Base-by-base conservation (phyloP, 2,113 vertebrate genomes). In the Microtus montanus region DNA sequence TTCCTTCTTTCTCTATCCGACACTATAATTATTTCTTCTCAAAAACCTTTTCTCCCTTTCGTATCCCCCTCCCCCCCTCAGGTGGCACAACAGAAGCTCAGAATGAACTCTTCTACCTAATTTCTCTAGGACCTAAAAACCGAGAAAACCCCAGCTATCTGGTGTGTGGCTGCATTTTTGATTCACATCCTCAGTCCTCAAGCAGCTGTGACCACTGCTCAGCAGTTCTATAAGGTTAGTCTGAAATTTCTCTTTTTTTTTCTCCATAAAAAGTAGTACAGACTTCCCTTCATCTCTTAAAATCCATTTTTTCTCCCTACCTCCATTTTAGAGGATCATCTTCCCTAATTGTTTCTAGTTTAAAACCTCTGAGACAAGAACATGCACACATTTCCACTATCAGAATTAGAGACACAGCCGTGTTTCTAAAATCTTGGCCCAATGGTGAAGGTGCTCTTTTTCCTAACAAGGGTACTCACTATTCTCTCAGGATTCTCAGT, bases 261-360 rank as follows among this genome's bases (percentile, higher is more conserved):
- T 95, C 11, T 41, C 41, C 63, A 68, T 15, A 38, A 88, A 66
- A 73, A 19, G 22, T 77, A 49, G 24, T 89, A 54, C 47, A 92
- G 44, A 70, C 7, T 26, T 86, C 86, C 61, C 58, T 89, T 75
- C 79, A 30, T 87, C 75, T 71, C 68, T 75, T 85, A 19, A 73
- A 90, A 93, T 28, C 58, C 19, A 84, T 84, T 88, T 92, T 95
- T 90, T 85, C 22, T 14, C 75, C 35, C 79, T 38, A 70, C 20
- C 70, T 79, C 0, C 22, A 71, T 92, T 87, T 66, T 91, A 64
- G 30, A 94, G 26, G 41, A 89, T 70, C 92, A 63, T 78, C 28
- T 95, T 64, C 74, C n/a, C 54, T 70, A 96, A 82, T 70, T 33
- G 28, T 89, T 96, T 92, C 38, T 35, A 91, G 89, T 96, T 96